Base-by-base conservation (phyloP, 2,113 vertebrate species). In the Tetrao urogallus region DNA sequence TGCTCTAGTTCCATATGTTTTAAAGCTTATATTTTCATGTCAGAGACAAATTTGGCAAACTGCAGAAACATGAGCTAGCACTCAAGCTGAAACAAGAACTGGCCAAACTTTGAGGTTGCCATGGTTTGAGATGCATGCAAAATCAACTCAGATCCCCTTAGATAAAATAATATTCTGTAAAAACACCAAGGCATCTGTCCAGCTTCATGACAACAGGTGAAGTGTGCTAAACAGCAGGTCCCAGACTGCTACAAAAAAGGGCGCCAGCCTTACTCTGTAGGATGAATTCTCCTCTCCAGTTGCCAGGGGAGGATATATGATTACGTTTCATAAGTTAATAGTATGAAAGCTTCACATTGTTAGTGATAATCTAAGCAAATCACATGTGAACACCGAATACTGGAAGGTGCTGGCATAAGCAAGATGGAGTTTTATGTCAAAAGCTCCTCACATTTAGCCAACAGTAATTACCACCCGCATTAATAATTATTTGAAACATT, bases 11-110 rank as follows among this genome's bases (percentile, higher is more conserved):
- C 80, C 69, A 64, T 54, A 20, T 66, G 71, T 58, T 92, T 92
- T 85, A 88, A 70, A 75, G 61, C 78, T 82, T 56, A 22, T 74
- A 0, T 94, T 94, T 95, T 86, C 67, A 65, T 95, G 91, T 95
- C 30, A 4, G 15, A 61, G 92, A 43, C 80, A 57, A 52, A 10
- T 71, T 95, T 93, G 87, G 87, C 89, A 86, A 81, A 47, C 9
- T n/a, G 87, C 58, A 82, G 82, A 57, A 94, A 73, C 10, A 50
- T 0, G 38, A 90, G 74, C 92, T 66, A 56, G 69, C 67, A 38
- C 85, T 95, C 1, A 10, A 85, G 63, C 3, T 85, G 79, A 82
- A 92, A 71, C 45, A 45, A 82, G 90, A 91, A 81, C 69, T 88
- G 86, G 69, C 65, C 86, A 86, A 84, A 69, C 28, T 58, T 27